Conservation (phyloP, 2,888 invertebrate species). For the Drosophila koepferae region DNA sequence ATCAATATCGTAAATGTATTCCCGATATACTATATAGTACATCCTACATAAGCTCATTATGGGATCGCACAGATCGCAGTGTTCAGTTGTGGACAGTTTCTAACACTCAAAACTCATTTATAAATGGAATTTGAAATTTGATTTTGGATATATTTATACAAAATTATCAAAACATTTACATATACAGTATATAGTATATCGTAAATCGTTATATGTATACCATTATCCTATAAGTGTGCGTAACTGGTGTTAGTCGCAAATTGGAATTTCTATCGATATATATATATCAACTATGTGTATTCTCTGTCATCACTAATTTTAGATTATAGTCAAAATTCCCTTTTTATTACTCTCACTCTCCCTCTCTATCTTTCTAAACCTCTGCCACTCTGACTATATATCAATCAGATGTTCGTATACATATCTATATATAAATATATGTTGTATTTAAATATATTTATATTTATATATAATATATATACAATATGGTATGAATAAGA, state of each 20-base stretch:
- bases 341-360: background rate
- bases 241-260: slow-evolving; percentile 84
- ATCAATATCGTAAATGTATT: slow-evolving; percentile 34
- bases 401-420: slow-evolving; percentile 14
- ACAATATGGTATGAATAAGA: background rate
- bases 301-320: slow-evolving; percentile 82
- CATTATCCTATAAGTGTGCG: slow-evolving; percentile 72
- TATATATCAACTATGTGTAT: slow-evolving; percentile 57
- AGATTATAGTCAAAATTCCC: slow-evolving; percentile 34
- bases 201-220: slow-evolving; percentile 41
- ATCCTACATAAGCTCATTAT: slow-evolving; percentile 35
- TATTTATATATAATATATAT: background rate
- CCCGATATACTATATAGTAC: slow-evolving; percentile 11
- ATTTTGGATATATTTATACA: slow-evolving; percentile 18
- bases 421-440: background rate
- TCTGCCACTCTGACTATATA: slow-evolving; percentile 11
- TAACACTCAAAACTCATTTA: slow-evolving; percentile 44
- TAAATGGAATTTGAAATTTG: slow-evolving; percentile 34
- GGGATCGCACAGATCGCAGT: slow-evolving; percentile 46
- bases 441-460: background rate
- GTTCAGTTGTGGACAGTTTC: slow-evolving; percentile 29
- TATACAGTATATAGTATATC: slow-evolving; percentile 31
- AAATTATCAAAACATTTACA: slow-evolving; percentile 4
- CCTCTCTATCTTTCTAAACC: slow-evolving; percentile 1
- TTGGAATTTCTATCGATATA: slow-evolving; percentile 59